Percentiles rank a stretch among this genome's conserved stretches.
These are phyloP conservation scores for Phalacrocorax carbo DNA, from an alignment of 2,113 vertebrate genomes.

Conservation along the genomic window DNA sequence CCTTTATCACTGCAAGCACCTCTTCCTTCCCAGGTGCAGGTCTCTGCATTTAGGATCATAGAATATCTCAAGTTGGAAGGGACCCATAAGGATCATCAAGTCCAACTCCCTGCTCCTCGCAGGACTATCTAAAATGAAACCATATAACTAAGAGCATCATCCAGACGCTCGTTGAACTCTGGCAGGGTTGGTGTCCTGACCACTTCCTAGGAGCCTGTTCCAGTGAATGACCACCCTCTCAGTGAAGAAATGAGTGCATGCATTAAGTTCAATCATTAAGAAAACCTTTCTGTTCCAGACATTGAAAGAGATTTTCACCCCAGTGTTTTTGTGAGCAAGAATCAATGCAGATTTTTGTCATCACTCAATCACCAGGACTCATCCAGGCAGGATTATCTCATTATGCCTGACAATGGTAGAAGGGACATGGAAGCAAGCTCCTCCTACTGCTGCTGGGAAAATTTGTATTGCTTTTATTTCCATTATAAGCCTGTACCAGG, in stretches of 20 bases:
- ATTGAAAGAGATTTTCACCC: background rate
- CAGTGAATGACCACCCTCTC: too few species aligned
- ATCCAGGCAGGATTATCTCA: background rate
- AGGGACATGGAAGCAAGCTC: background rate
- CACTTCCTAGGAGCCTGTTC: too few species aligned
- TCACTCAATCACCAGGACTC: background rate
- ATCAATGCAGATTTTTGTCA: background rate
- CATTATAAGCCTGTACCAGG: background rate
- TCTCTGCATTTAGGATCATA: background rate
- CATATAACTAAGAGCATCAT: too few species aligned
- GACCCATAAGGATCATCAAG: too few species aligned
- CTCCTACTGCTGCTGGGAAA: background rate
- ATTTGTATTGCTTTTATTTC: background rate
- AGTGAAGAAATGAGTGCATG: too few species aligned
- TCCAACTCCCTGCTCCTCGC: too few species aligned
- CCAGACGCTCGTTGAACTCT: too few species aligned
- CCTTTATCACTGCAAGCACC: background rate
- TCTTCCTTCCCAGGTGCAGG: background rate
- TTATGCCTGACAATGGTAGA: accelerated
- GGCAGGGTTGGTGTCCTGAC: too few species aligned
- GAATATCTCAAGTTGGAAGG: too few species aligned
- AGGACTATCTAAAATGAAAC: too few species aligned
- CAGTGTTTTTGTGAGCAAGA: background rate
- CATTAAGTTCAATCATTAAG: accelerated
- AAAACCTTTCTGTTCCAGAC: background rate